Evolutionary conservation across 2,888 invertebrate genomes (phyloP), one percentile per base, ranked within the genome.

Genomic region (Sisyra nigra): DNA sequence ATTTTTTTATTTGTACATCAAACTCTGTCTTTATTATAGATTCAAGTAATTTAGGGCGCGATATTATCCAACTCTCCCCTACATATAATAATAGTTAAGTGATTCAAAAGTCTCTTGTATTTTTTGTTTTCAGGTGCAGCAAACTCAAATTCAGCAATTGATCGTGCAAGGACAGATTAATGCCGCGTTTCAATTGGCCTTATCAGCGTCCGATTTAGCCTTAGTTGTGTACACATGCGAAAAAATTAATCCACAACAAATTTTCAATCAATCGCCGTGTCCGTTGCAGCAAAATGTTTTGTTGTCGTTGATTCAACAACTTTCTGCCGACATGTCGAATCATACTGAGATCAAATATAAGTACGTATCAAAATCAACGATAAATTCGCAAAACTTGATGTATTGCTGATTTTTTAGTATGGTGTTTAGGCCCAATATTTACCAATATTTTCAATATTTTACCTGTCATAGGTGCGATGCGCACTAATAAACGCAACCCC

Each of bases 221-320:
- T 68, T 92, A 46, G 88, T 96, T 41, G 79, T 92, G 59, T 79
- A 79, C 50, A 82, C 89, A 9, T 88, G 94, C 60, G 83, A 88
- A 55, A 74, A 76, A 47, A 86, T 88, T 14, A 83, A 88, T 56
- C 83, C 86, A 1, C 71, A 74, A 44, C 70, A 71, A 47, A 81
- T 92, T 47, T 88, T 94, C 64, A 72, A 74, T 7, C 70, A 71
- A 49, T 62, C 60, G 8, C 72, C 76, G 11, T 87, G 86, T 55
- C 71, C 75, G 17, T 72, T 93, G 45, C 80, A 81, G 51, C 93
- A 93, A 61, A 86, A 85, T 53, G 89, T 93, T 45, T 69, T 96
- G 49, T 69, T 97, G 41, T 91, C 94, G 3, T 73, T 97, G 19
- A 85, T 97, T 53, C 93, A 96, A 58, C 96, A 96, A 62, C 74